phyloP scores from a whole-genome alignment of 2,113 vertebrate genomes.

The Brachirus orientalis region DNA sequence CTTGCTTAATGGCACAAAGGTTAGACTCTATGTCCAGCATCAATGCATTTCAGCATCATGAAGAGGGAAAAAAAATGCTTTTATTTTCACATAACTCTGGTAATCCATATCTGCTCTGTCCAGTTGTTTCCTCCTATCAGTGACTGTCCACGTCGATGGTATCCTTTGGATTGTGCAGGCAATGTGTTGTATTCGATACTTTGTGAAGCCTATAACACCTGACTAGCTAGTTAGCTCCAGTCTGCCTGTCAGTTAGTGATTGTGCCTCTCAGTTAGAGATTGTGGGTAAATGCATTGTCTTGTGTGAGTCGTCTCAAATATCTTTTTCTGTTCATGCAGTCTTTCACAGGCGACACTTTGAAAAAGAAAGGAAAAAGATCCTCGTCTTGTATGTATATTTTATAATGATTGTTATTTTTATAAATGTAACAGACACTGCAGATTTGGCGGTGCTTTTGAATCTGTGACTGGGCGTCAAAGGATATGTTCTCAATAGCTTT shows the following conservation, averaged over 20 bases:
- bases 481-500: constrained; percentile 76
- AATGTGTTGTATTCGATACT: constrained; percentile 57
- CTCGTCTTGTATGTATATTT: constrained; percentile 73
- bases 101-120: constrained; percentile 40
- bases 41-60: constrained; percentile 1
- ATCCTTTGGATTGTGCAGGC: constrained; percentile 65
- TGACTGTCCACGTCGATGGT: constrained; percentile 45
- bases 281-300: constrained; percentile 65
- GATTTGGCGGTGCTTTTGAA: constrained; percentile 72
- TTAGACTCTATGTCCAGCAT: constrained; percentile 22
- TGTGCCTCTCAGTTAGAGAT: constrained; percentile 67
- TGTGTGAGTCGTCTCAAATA: constrained; percentile 55
- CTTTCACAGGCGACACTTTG: constrained; percentile 68
- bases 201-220: constrained; percentile 56
- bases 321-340: constrained; percentile 56
- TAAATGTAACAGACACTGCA: constrained; percentile 72
- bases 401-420: constrained; percentile 80
- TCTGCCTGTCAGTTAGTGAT: constrained; percentile 66
- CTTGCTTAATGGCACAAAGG: constrained; percentile 18
- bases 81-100: constrained; percentile 30
- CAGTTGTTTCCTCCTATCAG: constrained; percentile 53
- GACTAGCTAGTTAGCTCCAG: constrained; percentile 56
- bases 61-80: constrained; percentile 14
- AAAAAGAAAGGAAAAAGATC: constrained; percentile 57
- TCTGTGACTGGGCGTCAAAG: constrained; percentile 78